These are phyloP conservation scores for Arremon brunneinucha DNA, from an alignment of 2,797 vertebrate genomes.

Conservation along the genomic window DNA sequence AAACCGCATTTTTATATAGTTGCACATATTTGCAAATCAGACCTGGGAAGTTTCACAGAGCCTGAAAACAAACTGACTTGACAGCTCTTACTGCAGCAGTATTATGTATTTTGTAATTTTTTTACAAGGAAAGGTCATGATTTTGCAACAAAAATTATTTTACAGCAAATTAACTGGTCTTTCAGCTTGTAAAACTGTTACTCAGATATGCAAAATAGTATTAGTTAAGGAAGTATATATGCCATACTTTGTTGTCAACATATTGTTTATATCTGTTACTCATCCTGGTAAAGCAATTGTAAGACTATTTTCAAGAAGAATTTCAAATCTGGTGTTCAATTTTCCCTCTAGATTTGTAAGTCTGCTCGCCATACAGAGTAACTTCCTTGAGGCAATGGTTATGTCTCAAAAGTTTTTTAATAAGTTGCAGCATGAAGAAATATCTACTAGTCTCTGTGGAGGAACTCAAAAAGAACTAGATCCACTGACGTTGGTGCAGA, in stretches of 20 bases:
- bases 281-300: not conserved
- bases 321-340: not conserved
- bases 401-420: not conserved
- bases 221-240: not conserved
- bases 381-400: not conserved
- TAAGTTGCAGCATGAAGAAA: not conserved
- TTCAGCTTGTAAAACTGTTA: not conserved
- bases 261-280: not conserved
- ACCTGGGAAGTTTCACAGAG: not conserved
- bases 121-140: not conserved
- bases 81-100: not conserved
- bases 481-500: not conserved
- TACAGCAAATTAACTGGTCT: not conserved
- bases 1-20: not conserved
- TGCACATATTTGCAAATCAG: not conserved
- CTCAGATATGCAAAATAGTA: not conserved
- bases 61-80: not conserved
- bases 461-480: not conserved
- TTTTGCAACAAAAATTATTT: not conserved
- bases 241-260: not conserved
- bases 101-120: not conserved
- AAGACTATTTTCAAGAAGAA: not conserved
- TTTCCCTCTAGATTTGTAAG: not conserved
- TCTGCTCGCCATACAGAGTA: not conserved
- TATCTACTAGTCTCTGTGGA: not conserved